A percentile compares a stretch with the other conserved stretches of the same genome.
phyloP scores from a whole-genome alignment of 2,888 invertebrate genomes.

The Drosophila atroscutellata region DNA sequence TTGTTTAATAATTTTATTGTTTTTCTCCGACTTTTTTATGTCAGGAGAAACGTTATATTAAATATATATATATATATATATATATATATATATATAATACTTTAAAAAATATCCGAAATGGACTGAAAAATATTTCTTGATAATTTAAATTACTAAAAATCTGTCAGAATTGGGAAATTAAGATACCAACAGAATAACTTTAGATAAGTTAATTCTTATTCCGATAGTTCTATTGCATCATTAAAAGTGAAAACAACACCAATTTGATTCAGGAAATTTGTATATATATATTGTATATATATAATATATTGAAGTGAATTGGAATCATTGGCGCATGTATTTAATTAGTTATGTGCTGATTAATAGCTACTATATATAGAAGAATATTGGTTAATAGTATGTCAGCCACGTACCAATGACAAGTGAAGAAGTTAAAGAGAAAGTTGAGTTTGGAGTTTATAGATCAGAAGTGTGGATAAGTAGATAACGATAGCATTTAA shows the following conservation, averaged over 20 bases:
- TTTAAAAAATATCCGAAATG: neutral
- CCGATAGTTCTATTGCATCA: slow-evolving; percentile 53
- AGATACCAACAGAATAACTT: neutral
- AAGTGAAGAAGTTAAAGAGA: slow-evolving; percentile 56
- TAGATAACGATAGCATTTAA: slow-evolving; percentile 84
- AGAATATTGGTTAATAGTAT: slow-evolving; percentile 24
- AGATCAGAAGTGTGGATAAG: slow-evolving; percentile 56
- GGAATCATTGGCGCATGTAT: slow-evolving; percentile 48
- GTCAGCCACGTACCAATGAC: slow-evolving; percentile 48
- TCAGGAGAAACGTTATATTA: neutral
- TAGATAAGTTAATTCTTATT: neutral
- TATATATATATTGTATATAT: too few species aligned
- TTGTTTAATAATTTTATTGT: neutral
- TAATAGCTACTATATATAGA: slow-evolving; percentile 29
- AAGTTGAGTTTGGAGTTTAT: slow-evolving; percentile 56
- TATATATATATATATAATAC: neutral
- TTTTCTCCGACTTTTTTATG: neutral
- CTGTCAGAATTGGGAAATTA: neutral
- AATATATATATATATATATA: neutral
- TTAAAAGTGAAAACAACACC: slow-evolving; percentile 35
- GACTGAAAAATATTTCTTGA: neutral
- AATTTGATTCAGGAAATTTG: slow-evolving; percentile 31
- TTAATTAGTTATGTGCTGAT: slow-evolving; percentile 32
- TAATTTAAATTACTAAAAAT: neutral
- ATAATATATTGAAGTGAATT: slow-evolving; percentile 68